phyloP scores from a whole-genome alignment of 2,113 vertebrate genomes.

The Cettia cetti region DNA sequence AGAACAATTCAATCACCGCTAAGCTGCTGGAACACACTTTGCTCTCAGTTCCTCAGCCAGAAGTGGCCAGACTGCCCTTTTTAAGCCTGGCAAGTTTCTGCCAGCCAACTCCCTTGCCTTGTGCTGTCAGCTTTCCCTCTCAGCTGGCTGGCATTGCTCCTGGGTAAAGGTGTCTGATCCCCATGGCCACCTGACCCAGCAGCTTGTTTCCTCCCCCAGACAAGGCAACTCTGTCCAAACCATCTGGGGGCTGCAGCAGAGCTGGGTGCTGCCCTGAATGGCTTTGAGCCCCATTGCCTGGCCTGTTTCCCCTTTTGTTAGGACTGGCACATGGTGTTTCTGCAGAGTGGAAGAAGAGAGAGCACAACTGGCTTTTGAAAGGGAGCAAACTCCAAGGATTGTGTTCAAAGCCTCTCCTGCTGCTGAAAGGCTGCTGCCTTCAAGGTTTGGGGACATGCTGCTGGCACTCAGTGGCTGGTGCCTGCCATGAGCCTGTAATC shows the following conservation, averaged over 20 bases:
- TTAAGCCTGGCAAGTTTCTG: background rate
- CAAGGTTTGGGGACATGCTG: rapidly evolving
- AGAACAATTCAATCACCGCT: background rate
- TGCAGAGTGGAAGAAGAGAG: background rate
- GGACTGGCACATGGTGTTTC: background rate
- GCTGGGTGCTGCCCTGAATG: background rate
- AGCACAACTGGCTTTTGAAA: background rate
- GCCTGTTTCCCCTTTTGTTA: rapidly evolving
- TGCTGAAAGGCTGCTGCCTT: background rate
- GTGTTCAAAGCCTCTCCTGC: background rate
- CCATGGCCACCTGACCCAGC: background rate
- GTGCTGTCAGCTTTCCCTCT: background rate
- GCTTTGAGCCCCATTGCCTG: rapidly evolving
- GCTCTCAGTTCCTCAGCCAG: background rate
- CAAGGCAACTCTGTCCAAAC: background rate
- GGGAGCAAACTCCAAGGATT: background rate
- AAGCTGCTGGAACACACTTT: background rate
- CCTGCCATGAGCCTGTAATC: rapidly evolving
- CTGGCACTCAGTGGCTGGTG: background rate
- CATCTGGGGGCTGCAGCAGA: rapidly evolving
- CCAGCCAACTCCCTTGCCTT: background rate
- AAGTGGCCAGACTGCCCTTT: background rate
- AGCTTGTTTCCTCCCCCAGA: background rate
- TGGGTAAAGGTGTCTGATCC: background rate
- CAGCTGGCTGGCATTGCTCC: background rate